phyloP scores from a whole-genome alignment of 2,888 invertebrate species.

The Heteromyza rotundicornis region DNA sequence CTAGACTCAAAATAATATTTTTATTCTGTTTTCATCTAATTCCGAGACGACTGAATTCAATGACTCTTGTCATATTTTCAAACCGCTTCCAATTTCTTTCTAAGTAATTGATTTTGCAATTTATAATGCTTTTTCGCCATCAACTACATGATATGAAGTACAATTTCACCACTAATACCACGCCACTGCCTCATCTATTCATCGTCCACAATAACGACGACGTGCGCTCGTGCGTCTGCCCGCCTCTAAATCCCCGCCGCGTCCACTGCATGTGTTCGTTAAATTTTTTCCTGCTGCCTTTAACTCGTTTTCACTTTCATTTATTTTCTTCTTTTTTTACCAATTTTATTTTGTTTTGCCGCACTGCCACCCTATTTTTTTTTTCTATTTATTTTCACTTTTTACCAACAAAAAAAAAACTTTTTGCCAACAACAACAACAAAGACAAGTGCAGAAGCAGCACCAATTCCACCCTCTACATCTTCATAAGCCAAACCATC shows the following conservation, averaged over 20 bases:
- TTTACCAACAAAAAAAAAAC: not conserved
- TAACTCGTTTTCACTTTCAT: slow-evolving; percentile 23
- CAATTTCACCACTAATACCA: too few species aligned
- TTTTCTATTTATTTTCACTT: slow-evolving; percentile 3
- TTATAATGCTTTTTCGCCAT: too few species aligned
- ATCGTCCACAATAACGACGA: too few species aligned
- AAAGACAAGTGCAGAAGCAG: not conserved
- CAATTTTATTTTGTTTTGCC: not conserved
- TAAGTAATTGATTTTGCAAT: too few species aligned
- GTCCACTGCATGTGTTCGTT: slow-evolving; percentile 22
- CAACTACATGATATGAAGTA: too few species aligned
- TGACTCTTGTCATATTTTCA: too few species aligned
- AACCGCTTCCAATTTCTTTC: too few species aligned
- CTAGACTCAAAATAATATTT: too few species aligned
- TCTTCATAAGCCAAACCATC: slow-evolving; percentile 29
- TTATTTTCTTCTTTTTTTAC: slow-evolving; percentile 3
- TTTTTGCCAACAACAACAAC: not conserved
- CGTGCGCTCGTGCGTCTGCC: not conserved
- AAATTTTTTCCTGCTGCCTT: slow-evolving; percentile 13
- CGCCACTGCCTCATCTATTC: slow-evolving; percentile 3
- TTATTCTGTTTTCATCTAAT: too few species aligned
- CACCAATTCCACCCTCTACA: slow-evolving; percentile 19
- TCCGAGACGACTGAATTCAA: too few species aligned
- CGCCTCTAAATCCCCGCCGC: not conserved
- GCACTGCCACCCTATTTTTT: not conserved